phyloP scores from a whole-genome alignment of 2,113 vertebrate genomes.

The Gopherus evgoodei region DNA sequence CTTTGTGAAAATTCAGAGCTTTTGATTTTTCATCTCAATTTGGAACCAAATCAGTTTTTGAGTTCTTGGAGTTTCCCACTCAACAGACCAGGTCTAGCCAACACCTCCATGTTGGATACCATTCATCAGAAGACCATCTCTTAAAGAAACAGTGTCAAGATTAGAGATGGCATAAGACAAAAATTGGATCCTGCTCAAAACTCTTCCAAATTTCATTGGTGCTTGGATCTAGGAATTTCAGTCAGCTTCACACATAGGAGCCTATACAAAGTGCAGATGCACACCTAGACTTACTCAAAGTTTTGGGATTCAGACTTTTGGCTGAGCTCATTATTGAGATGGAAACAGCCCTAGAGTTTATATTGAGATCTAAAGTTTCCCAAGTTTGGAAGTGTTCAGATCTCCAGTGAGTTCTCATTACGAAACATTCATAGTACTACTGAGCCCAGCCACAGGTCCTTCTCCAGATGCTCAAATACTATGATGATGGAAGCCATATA shows the following conservation, averaged over 20 bases:
- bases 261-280: neutral
- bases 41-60: rapidly evolving
- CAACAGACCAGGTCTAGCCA: neutral
- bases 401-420: neutral
- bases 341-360: neutral
- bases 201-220: neutral
- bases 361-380: neutral
- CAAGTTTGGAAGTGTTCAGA: neutral
- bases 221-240: neutral
- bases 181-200: neutral
- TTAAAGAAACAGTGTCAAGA: neutral
- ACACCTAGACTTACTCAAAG: neutral
- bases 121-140: neutral
- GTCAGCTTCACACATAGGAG: neutral
- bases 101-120: neutral
- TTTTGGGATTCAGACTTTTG: neutral
- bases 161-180: neutral
- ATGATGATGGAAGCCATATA: neutral
- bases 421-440: neutral
- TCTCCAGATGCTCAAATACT: neutral
- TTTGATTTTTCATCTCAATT: neutral
- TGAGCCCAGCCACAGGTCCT: neutral
- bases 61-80: rapidly evolving
- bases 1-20: neutral
- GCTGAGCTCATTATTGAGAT: neutral